phyloP scores from a whole-genome alignment of 1,140 invertebrate genomes.

The Bombus waltoni region DNA sequence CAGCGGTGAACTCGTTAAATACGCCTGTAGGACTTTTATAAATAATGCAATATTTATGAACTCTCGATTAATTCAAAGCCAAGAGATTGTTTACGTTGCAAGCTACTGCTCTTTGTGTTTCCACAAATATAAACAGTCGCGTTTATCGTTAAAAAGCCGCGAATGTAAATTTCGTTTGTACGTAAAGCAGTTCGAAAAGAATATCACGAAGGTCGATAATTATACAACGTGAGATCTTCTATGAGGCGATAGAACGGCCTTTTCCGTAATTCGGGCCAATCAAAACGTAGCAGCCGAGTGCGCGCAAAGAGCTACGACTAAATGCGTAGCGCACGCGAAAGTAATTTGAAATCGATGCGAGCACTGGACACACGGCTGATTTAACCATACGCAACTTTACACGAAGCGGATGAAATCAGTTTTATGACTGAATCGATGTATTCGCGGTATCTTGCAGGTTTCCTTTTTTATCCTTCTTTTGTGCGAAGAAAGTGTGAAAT shows the following conservation, averaged over 20 bases:
- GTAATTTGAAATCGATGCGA: background rate
- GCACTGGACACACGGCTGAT: background rate
- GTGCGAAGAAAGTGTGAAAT: background rate
- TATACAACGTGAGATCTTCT: background rate
- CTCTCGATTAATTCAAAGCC: background rate
- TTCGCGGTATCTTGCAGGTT: background rate
- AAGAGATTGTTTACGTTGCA: background rate
- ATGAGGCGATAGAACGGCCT: background rate
- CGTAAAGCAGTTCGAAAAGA: background rate
- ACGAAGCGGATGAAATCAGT: background rate
- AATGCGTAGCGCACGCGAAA: background rate
- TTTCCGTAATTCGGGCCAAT: background rate
- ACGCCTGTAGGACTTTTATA: no score
- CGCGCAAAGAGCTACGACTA: background rate
- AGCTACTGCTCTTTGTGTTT: background rate
- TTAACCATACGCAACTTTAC: background rate
- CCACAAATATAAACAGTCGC: background rate
- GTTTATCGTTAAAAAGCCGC: no score
- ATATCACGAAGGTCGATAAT: background rate
- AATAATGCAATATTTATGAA: no score
- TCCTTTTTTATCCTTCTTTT: background rate
- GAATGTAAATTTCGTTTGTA: background rate
- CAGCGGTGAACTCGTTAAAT: no score
- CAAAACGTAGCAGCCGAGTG: background rate
- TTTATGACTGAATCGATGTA: background rate